These are phyloP conservation scores for Drosophila santomea DNA, from an alignment of 1,140 invertebrate genomes.

Conservation along the genomic window DNA sequence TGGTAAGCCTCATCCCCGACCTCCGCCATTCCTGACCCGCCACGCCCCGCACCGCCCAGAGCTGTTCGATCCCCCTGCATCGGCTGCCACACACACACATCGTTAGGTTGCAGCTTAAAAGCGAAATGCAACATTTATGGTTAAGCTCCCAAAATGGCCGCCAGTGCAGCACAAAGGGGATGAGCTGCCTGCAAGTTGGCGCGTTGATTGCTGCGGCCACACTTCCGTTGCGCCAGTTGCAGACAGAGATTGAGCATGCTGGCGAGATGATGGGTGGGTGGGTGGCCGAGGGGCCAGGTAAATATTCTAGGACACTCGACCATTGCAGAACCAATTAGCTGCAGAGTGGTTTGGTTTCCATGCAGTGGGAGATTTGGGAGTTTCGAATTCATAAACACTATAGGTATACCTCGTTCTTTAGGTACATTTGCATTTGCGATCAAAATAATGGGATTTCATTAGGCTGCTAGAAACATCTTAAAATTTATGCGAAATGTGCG, in stretches of 20 bases:
- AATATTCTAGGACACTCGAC: slow-evolving; percentile 48
- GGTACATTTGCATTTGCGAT: too few relatives aligned
- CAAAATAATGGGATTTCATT: too few relatives aligned
- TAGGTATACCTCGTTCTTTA: too few relatives aligned
- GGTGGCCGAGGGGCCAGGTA: slow-evolving; percentile 29
- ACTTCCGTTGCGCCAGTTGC: slow-evolving; percentile 58
- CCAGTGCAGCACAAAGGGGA: slow-evolving; percentile 17
- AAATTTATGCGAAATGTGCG: too few relatives aligned
- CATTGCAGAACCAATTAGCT: slow-evolving; percentile 70
- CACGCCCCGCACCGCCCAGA: too few relatives aligned
- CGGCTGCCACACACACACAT: slow-evolving; percentile 16
- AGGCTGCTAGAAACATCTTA: too few relatives aligned
- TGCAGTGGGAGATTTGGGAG: background rate
- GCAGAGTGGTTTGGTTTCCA: slow-evolving; percentile 24
- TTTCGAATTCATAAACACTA: too few relatives aligned
- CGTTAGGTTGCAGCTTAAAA: slow-evolving; percentile 58
- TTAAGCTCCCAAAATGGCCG: slow-evolving; percentile 64
- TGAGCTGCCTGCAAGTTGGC: slow-evolving; percentile 30
- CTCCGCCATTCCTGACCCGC: background rate
- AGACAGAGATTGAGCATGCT: slow-evolving; percentile 44
- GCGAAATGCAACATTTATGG: slow-evolving; percentile 78
- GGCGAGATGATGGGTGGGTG: slow-evolving; percentile 20
- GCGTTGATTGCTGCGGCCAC: slow-evolving; percentile 76
- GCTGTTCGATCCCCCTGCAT: background rate
- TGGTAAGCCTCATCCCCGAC: slow-evolving; percentile 58